Conservation (phyloP, 2,113 vertebrate species). For the Zosterops borbonicus region DNA sequence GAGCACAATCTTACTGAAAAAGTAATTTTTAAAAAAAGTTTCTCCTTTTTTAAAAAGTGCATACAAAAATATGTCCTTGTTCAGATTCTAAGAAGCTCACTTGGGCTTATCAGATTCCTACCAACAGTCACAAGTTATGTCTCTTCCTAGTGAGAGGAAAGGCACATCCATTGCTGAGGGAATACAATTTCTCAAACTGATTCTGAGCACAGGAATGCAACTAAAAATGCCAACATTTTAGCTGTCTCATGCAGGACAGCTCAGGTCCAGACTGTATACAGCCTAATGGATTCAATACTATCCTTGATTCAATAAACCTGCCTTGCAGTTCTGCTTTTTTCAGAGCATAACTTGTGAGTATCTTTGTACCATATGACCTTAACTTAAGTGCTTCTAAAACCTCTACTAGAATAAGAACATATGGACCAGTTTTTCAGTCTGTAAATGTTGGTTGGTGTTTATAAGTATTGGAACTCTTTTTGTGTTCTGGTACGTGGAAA, state of each 20-base stretch:
- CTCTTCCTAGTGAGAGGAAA: neutral
- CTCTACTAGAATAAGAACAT: neutral
- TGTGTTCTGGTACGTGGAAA: neutral
- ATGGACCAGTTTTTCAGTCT: neutral
- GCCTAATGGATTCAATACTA: neutral
- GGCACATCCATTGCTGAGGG: neutral
- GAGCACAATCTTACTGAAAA: neutral
- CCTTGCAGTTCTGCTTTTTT: neutral
- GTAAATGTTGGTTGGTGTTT: neutral
- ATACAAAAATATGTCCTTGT: neutral
- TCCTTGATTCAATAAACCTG: neutral
- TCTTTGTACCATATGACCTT: neutral
- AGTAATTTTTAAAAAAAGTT: neutral
- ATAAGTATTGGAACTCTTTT: neutral
- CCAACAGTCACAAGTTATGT: rapidly evolving
- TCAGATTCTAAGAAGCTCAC: neutral
- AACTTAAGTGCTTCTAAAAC: neutral
- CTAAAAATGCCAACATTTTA: neutral
- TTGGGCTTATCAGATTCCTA: neutral
- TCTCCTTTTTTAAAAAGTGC: neutral
- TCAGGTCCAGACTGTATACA: neutral
- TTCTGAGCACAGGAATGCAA: neutral
- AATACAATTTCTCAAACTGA: neutral
- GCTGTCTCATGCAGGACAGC: neutral
- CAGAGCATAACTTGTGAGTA: neutral